A percentile compares a stretch with the other conserved stretches of the same genome.
Conservation (phyloP, 2,888 invertebrate species). For the Pyrocoelia pectoralis region DNA sequence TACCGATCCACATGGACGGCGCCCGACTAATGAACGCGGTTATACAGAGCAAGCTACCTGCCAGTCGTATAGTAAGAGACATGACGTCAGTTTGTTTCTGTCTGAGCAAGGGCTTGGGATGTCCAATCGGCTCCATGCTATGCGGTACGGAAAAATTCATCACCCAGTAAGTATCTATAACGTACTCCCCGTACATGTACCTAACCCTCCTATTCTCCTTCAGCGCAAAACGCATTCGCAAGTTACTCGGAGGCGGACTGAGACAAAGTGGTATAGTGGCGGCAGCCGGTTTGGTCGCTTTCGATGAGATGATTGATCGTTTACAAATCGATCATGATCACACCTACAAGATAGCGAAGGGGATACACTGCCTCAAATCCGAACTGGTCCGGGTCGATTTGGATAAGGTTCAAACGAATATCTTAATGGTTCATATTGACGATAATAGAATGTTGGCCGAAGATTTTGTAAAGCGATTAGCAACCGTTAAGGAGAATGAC, state of each 20-base stretch:
- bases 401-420: slow-evolving; percentile 74
- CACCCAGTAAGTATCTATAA: slow-evolving; percentile 68
- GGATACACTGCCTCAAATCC: slow-evolving; percentile 69
- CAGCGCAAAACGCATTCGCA: slow-evolving; percentile 82
- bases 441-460: slow-evolving; percentile 63
- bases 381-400: slow-evolving; percentile 70
- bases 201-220: neutral
- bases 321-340: slow-evolving; percentile 79
- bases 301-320: slow-evolving; percentile 78
- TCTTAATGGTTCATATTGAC: slow-evolving; percentile 71
- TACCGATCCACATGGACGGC: slow-evolving; percentile 91
- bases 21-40: slow-evolving; percentile 92
- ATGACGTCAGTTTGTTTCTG: slow-evolving; percentile 88
- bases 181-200: neutral
- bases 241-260: slow-evolving; percentile 94
- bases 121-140: slow-evolving; percentile 88
- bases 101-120: slow-evolving; percentile 89
- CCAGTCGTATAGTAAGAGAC: slow-evolving; percentile 70
- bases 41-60: slow-evolving; percentile 69
- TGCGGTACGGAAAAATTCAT: slow-evolving; percentile 80
- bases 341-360: slow-evolving; percentile 71
- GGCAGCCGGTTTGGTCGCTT: slow-evolving; percentile 85
- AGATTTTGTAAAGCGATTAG: slow-evolving; percentile 65
- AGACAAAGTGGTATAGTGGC: slow-evolving; percentile 91
- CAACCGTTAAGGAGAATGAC: slow-evolving; percentile 59